Base-by-base conservation (phyloP, 64 coral and sea anemone species). In the Stylophora pistillata region DNA sequence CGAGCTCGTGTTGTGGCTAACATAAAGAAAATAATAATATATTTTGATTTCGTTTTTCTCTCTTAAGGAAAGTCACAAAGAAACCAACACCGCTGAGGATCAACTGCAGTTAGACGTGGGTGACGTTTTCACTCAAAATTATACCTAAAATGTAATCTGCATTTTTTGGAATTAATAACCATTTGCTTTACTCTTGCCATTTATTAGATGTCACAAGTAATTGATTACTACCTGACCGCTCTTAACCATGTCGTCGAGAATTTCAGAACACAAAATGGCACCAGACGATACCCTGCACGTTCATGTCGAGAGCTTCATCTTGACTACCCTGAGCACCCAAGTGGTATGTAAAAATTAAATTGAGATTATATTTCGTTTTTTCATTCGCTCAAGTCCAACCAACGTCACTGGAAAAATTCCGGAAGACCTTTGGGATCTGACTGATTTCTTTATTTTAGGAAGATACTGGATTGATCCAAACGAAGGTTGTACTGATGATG, bases 391-490 rank as follows among this genome's bases (percentile, higher is more conserved):
- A 47, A 47, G 37, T 47, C 37, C 37, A 47, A 47, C 37, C 37
- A 47, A 47, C 37, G 7, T 47, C 37, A 0, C 3, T 47, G 37
- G 37, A 47, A 47, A 47, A 3, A 47, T 47, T 47, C 7, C 7
- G 37, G 7, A 47, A 47, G 37, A 7, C 3, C 37, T 47, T n/a
- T 47, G 37, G 37, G 37, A 47, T 47, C 37, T 47, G 37, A 47
- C 37, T 47, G 7, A 47, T 47, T 3, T 47, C 37, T 47, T 7
- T 47, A 47, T 47, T 47, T 21, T 47, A 93, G 91, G 86, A 10
- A 62, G 74, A 34, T 93, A 89, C 74, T 93, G 82, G 54, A 81
- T 93, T 20, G 91, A 93, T 93, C 91, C 91, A 56, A 93, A 89
- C 23, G 91, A 89, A 83, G 91, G 91, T 68, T 93, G 91, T 55